Evolutionary conservation across 2,113 vertebrate genomes (phyloP), one percentile per base, ranked within the genome.

Genomic region (Xyliphius kryptos): DNA sequence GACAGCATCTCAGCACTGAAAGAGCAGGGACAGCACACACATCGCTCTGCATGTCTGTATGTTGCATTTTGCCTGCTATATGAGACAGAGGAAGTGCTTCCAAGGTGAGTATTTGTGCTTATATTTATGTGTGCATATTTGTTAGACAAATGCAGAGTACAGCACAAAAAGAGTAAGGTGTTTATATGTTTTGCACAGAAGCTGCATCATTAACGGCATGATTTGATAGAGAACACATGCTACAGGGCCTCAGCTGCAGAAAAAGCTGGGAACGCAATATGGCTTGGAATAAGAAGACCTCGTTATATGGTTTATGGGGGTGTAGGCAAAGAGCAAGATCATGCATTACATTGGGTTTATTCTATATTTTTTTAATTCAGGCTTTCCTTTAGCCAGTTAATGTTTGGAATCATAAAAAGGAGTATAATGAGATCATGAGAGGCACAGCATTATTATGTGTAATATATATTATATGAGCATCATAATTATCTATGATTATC

Each of bases 141-240:
- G 81, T 13, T 47, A n/a, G 22, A 14, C 19, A 40, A 52, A 52
- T 53, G 17, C 2, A 36, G n/a, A 54, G 11, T 13, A 46, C 16
- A 16, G 11, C 19, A n/a, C 4, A 50, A 40, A 22, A 2, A 78
- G 72, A 79, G 79, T 69, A 41, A 55, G 49, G 16, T 14, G 37
- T 41, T 62, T 38, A 49, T 63, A 72, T 54, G 74, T 75, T 76
- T 76, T 15, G 68, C 26, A 19, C 51, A 12, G 68, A 70, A 77
- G 72, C 68, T 70, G 71, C 72, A 74, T 82, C 77, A 81, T 73
- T 85, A 83, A 80, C 79, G 75, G 76, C 81, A 78, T 85, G 82
- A 82, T 80, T 67, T 76, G 73, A 70, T 71, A 60, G 60, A 54
- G 67, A 76, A 70, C 54, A 69, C 70, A 80, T 70, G 73, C 52